A percentile compares a stretch with the other conserved stretches of the same genome.
Evolutionary conservation across 1,140 invertebrate species (phyloP).

Genomic region (Triops cancriformis): DNA sequence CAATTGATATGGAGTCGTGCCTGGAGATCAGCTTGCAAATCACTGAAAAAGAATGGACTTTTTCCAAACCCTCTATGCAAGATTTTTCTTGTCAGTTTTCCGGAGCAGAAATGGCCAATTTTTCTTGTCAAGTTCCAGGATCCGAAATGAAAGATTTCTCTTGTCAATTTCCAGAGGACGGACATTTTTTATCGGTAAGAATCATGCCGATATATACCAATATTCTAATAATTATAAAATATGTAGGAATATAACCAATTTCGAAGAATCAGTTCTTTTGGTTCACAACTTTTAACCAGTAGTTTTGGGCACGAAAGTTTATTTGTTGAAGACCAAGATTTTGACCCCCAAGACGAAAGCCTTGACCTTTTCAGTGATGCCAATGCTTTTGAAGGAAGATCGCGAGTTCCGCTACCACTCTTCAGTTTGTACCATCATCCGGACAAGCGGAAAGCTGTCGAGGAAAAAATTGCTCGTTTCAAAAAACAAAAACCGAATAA

Average conservation of each 20-base stretch:
- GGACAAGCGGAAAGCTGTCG: neutral
- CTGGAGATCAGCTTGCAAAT: neutral
- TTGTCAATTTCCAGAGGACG: no score
- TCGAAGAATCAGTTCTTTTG: neutral
- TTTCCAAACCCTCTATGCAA: neutral
- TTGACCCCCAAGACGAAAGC: neutral
- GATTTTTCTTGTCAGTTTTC: no score
- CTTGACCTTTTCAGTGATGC: no score
- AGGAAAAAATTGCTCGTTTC: neutral
- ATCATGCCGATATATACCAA: neutral
- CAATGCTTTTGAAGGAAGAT: no score
- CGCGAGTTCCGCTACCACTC: neutral
- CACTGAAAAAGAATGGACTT: neutral
- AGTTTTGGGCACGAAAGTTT: neutral
- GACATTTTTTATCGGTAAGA: neutral
- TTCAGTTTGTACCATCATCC: neutral
- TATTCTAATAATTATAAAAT: neutral
- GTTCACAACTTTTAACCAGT: neutral
- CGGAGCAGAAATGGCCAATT: no score
- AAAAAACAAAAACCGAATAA: neutral
- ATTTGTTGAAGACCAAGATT: neutral
- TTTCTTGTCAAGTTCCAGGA: neutral
- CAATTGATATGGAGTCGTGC: neutral
- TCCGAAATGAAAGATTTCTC: neutral
- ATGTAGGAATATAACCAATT: neutral